These are phyloP conservation scores for Edolisoma coerulescens DNA, from an alignment of 2,113 vertebrate genomes.

Conservation along the genomic window DNA sequence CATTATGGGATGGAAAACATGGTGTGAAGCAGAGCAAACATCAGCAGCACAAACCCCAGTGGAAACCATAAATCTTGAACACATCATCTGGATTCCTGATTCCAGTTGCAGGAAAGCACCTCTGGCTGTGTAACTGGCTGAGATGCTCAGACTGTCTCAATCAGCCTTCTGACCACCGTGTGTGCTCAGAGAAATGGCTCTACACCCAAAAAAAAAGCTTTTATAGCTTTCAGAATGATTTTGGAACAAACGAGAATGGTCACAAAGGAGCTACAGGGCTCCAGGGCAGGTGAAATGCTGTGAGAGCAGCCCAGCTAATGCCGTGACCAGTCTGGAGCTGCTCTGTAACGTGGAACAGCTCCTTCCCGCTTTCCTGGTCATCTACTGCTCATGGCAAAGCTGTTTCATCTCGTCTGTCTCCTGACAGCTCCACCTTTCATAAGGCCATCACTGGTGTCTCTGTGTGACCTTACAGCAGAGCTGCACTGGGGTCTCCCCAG, in stretches of 20 bases:
- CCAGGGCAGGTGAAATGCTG: not conserved
- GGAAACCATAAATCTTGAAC: not conserved
- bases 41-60: not conserved
- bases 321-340: not conserved
- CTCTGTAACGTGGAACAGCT: not conserved
- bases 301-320: not conserved
- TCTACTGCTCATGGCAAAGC: not conserved
- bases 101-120: not conserved
- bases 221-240: not conserved
- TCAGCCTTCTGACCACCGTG: not conserved
- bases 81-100: not conserved
- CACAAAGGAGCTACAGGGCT: not conserved
- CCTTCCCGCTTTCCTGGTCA: not conserved
- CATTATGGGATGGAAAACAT: not conserved
- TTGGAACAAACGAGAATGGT: rapidly evolving
- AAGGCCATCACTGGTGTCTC: not conserved
- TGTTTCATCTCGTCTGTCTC: not conserved
- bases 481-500: not conserved
- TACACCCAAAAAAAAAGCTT: not conserved
- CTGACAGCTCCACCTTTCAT: not conserved
- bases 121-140: not conserved
- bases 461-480: not conserved
- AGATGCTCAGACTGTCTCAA: not conserved
- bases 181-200: not conserved
- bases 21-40: not conserved